phyloP scores from a whole-genome alignment of 2,797 vertebrate genomes.

The Chiroxiphia lanceolata region DNA sequence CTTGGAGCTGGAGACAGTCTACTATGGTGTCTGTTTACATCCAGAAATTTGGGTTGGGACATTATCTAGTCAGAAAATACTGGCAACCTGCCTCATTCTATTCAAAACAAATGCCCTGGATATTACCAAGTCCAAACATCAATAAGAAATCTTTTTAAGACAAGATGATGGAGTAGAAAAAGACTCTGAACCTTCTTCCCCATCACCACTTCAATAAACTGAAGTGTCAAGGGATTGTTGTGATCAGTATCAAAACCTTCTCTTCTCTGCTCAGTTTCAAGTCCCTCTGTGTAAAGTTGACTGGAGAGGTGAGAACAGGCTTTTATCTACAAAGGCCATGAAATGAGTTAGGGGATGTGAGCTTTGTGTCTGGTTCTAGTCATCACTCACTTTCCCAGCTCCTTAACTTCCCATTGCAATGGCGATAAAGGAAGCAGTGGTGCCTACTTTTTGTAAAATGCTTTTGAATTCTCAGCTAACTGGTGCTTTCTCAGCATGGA shows the following conservation, averaged over 20 bases:
- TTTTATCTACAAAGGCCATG: slow-evolving; percentile 27
- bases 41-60: slow-evolving; percentile 30
- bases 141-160: not conserved
- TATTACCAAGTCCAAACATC: not conserved
- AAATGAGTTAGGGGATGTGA: not conserved
- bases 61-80: slow-evolving; percentile 50
- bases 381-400: slow-evolving; percentile 13
- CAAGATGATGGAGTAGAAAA: slow-evolving; percentile 22
- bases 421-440: not conserved
- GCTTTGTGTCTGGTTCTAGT: slow-evolving; percentile 35
- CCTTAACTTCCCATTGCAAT: not conserved
- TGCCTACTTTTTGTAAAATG: not conserved
- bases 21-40: slow-evolving; percentile 43
- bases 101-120: slow-evolving; percentile 25
- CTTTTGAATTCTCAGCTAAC: not conserved
- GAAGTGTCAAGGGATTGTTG: not conserved
- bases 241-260: slow-evolving; percentile 15
- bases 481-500: not conserved
- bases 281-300: not conserved
- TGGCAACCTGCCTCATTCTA: slow-evolving; percentile 29
- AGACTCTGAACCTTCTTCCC: not conserved
- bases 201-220: slow-evolving; percentile 9
- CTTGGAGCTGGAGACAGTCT: slow-evolving; percentile 26
- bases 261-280: slow-evolving; percentile 7
- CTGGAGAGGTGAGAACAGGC: slow-evolving; percentile 53